Percentiles rank a stretch among this genome's conserved stretches.
Evolutionary conservation across 2,797 vertebrate genomes (phyloP).

Genomic region (Catharus ustulatus): DNA sequence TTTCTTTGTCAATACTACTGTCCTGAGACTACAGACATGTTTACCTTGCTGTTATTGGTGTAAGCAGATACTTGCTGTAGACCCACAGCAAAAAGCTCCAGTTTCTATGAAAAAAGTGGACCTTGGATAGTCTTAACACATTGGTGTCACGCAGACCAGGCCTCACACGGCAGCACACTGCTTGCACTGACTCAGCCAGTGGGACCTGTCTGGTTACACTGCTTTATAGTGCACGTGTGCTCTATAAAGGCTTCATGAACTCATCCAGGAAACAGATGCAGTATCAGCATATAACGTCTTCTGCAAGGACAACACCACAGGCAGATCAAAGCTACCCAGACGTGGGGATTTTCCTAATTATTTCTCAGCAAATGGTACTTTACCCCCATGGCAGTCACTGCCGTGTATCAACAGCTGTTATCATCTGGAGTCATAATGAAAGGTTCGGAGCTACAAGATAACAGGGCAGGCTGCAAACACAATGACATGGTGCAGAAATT

Average conservation of each 20-base stretch:
- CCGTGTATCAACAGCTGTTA: slow-evolving; percentile 35
- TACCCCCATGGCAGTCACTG: slow-evolving; percentile 37
- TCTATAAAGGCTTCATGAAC: neutral
- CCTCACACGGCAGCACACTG: neutral
- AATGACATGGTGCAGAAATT: slow-evolving; percentile 49
- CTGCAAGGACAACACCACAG: slow-evolving; percentile 40
- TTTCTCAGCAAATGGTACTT: slow-evolving; percentile 69
- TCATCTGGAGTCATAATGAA: slow-evolving; percentile 66
- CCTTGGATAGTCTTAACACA: neutral
- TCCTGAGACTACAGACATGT: neutral
- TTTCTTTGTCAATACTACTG: neutral
- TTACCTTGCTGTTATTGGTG: fast-evolving
- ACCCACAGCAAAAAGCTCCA: neutral
- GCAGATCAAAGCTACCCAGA: slow-evolving; percentile 67
- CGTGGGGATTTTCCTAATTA: slow-evolving; percentile 18
- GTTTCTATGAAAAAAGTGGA: neutral
- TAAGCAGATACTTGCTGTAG: neutral
- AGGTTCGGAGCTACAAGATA: slow-evolving; percentile 54
- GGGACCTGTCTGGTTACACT: neutral
- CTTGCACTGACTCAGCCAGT: neutral
- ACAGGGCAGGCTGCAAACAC: neutral
- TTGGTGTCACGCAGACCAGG: neutral
- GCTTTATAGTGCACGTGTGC: neutral
- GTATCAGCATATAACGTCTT: neutral
- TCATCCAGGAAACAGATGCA: slow-evolving; percentile 50